Evolutionary conservation across 2,113 vertebrate genomes (phyloP), one percentile per base, ranked within the genome.

Genomic region (Neotoma lepida): DNA sequence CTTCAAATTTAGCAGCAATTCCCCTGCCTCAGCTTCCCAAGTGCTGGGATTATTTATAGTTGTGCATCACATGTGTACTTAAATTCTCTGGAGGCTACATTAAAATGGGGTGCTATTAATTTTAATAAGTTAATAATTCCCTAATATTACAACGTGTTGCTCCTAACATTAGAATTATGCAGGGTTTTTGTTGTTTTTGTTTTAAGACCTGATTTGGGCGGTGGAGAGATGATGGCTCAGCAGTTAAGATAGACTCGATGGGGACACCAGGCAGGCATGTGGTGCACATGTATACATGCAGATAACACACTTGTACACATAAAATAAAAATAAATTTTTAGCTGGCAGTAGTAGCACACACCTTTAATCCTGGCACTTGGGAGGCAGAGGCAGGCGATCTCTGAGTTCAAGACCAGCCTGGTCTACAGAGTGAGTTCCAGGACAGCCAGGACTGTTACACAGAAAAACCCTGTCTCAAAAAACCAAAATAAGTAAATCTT

Each of bases 41-140:
- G 84, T 86, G 63, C 63, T 68, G 9, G 33, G 20, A 35, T 35
- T n/a, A 26, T 33, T 35, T n/a, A 26, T 33, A 86, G 35, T 5
- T 49, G 30, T 54, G 13, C 18, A 46, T 22, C 82, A 46, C 58
- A 33, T 46, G 61, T 85, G 14, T 7, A 92, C 82, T 78, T 33
- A 94, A 94, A 86, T 86, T 84, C 35, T 66, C 58, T 82, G 39
- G 30, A 49, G 92, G 70, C 35, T 70, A 92, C 46, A n/a, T 91
- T 92, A 74, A 89, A 90, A 88, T 71, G 58, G 81, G 49, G 84
- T 77, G 68, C 89, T 94, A 46, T 91, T 81, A 90, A 89, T 87
- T 87, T 97, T 80, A 89, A 26, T 76, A 82, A 39, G 64, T 66
- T 81, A 84, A 77, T 94, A 64, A 61, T 76, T 49, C 73, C 51